Conservation (phyloP, 30 jellyfish, hydroid and myxozoan species). For the Chrysaora quinquecirrha region DNA sequence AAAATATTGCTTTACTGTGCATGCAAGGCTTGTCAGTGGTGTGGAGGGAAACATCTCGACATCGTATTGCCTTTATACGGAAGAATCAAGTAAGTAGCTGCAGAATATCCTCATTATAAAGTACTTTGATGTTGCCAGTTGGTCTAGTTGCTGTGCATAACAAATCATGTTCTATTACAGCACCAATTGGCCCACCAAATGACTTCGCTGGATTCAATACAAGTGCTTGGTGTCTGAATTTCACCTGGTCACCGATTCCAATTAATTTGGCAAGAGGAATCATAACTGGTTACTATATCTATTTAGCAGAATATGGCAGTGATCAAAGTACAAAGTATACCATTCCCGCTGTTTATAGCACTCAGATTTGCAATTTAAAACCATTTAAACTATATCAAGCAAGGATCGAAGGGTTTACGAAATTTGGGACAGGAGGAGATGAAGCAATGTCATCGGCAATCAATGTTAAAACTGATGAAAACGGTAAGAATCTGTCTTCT, state of each 20-base stretch:
- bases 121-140: neutral
- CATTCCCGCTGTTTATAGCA: neutral
- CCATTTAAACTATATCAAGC: neutral
- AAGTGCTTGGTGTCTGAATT: constrained; percentile 7
- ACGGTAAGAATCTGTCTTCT: too few species aligned
- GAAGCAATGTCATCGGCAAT: neutral
- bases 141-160: neutral
- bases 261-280: neutral
- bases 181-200: neutral
- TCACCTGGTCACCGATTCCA: neutral
- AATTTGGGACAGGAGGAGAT: neutral
- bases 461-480: neutral
- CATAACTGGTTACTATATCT: neutral
- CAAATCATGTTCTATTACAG: neutral
- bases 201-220: neutral
- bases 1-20: constrained; percentile 3
- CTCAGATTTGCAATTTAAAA: neutral
- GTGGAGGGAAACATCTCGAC: neutral
- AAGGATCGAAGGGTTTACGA: neutral
- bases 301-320: neutral
- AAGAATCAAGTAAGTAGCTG: neutral
- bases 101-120: neutral
- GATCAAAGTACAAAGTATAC: neutral
- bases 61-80: neutral
- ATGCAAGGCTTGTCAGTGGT: neutral